These are phyloP conservation scores for Scomber colias DNA, from an alignment of 2,113 vertebrate genomes.

Conservation along the genomic window DNA sequence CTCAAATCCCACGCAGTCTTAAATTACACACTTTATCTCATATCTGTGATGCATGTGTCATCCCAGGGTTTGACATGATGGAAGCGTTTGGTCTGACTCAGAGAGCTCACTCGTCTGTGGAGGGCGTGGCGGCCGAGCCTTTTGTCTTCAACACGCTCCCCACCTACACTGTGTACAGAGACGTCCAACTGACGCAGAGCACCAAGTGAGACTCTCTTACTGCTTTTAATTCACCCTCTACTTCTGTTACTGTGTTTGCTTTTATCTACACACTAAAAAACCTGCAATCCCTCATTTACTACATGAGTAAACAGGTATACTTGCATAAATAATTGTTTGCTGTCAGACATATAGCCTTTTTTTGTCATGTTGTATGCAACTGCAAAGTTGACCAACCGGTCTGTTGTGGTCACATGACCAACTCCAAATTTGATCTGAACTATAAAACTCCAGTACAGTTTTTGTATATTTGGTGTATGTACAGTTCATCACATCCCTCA, in stretches of 20 bases:
- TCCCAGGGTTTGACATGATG: conserved; percentile 95
- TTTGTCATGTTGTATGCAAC: not conserved
- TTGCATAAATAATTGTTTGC: too few relatives aligned
- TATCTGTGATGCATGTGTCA: conserved; percentile 14
- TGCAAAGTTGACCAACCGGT: too few relatives aligned
- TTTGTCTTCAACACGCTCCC: conserved; percentile 86
- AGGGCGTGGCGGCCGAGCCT: conserved; percentile 90
- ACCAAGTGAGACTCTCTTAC: conserved; percentile 84
- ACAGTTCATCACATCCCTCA: too few relatives aligned
- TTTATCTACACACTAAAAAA: not conserved
- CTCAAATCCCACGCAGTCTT: too few relatives aligned
- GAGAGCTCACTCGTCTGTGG: conserved; percentile 88
- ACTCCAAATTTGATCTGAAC: not conserved
- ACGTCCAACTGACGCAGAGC: conserved; percentile 89
- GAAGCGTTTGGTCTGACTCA: conserved; percentile 90
- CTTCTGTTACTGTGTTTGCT: not conserved
- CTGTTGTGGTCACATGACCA: not conserved
- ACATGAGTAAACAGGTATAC: too few relatives aligned
- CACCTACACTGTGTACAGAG: conserved; percentile 89
- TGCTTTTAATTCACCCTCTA: not conserved
- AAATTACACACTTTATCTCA: not conserved
- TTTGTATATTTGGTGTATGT: too few relatives aligned
- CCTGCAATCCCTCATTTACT: too few relatives aligned
- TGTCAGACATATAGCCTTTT: not conserved
- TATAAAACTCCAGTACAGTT: too few relatives aligned